phyloP scores from a whole-genome alignment of 2,113 vertebrate species.

The Neodontobutis hainanensis region DNA sequence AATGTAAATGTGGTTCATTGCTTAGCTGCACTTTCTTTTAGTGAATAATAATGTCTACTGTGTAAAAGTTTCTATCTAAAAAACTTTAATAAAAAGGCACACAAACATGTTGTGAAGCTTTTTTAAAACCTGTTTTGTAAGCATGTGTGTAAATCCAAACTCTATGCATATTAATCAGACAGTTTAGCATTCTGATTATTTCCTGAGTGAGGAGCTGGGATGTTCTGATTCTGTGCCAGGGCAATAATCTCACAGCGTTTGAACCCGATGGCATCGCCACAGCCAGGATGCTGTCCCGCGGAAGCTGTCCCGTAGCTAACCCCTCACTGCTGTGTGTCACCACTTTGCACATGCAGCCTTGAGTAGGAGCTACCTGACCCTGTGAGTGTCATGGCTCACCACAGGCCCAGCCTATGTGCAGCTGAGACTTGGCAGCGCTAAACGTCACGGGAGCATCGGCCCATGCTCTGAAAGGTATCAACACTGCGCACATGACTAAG shows the following conservation, averaged over 20 bases:
- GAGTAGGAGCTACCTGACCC: slow-evolving; percentile 53
- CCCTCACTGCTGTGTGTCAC: slow-evolving; percentile 63
- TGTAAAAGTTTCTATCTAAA: no score
- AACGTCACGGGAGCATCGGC: slow-evolving; percentile 54
- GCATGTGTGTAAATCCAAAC: slow-evolving; percentile 5
- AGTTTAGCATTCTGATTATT: slow-evolving; percentile 22
- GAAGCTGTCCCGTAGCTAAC: slow-evolving; percentile 49
- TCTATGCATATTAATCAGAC: slow-evolving; percentile 10
- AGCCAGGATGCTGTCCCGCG: slow-evolving; percentile 44
- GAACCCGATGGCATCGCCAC: background rate
- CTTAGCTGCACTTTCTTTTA: background rate
- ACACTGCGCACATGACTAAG: slow-evolving; percentile 66
- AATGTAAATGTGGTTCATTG: background rate
- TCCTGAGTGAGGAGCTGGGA: slow-evolving; percentile 20
- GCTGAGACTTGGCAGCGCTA: slow-evolving; percentile 65
- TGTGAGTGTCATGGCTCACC: slow-evolving; percentile 50
- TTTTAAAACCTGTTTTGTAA: background rate
- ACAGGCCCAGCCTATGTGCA: slow-evolving; percentile 61
- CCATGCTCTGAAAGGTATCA: slow-evolving; percentile 72
- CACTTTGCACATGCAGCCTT: slow-evolving; percentile 42
- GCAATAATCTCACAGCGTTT: slow-evolving; percentile 47
- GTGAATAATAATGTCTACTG: no score
- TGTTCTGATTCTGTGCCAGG: slow-evolving; percentile 44
- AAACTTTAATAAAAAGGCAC: no score
- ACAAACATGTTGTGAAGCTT: slow-evolving; percentile 8